Evolutionary conservation across 2,888 invertebrate species (phyloP).

Genomic region (Ophion costatus): DNA sequence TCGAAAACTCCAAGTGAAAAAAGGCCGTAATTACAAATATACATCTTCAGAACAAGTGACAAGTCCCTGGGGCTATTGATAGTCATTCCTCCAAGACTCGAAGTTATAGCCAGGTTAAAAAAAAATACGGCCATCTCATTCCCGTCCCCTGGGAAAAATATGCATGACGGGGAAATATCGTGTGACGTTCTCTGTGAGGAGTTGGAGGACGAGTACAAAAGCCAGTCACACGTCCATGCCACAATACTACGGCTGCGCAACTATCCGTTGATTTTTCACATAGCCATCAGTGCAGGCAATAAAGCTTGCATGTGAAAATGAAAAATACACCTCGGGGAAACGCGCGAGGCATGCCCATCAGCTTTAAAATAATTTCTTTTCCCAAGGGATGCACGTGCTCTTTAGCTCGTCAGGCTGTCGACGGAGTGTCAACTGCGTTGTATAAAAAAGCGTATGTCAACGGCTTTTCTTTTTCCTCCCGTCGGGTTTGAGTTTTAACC

Average conservation of each 20-base stretch:
- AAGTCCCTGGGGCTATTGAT: too few relatives aligned
- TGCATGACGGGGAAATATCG: too few relatives aligned
- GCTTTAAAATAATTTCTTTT: slow-evolving; percentile 42
- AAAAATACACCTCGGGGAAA: slow-evolving; percentile 30
- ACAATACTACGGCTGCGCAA: neutral
- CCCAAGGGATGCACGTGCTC: slow-evolving; percentile 5
- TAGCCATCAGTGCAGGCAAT: neutral
- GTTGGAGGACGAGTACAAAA: too few relatives aligned
- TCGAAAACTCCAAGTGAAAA: too few relatives aligned
- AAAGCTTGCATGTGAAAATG: slow-evolving; percentile 2
- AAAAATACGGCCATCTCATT: too few relatives aligned
- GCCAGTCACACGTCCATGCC: too few relatives aligned
- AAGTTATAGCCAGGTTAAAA: too few relatives aligned
- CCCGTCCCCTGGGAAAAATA: too few relatives aligned
- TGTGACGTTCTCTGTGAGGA: too few relatives aligned
- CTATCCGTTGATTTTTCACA: slow-evolving; percentile 38
- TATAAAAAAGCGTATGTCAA: slow-evolving; percentile 29
- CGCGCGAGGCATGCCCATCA: slow-evolving; percentile 26
- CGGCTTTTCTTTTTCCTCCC: neutral
- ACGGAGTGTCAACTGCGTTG: slow-evolving; percentile 3
- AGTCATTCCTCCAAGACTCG: too few relatives aligned
- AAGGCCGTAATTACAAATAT: too few relatives aligned
- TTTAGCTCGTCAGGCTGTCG: neutral
- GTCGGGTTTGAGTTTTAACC: neutral
- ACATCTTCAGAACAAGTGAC: too few relatives aligned